phyloP scores from a whole-genome alignment of 2,888 invertebrate species.

The Drosophila meridiana region DNA sequence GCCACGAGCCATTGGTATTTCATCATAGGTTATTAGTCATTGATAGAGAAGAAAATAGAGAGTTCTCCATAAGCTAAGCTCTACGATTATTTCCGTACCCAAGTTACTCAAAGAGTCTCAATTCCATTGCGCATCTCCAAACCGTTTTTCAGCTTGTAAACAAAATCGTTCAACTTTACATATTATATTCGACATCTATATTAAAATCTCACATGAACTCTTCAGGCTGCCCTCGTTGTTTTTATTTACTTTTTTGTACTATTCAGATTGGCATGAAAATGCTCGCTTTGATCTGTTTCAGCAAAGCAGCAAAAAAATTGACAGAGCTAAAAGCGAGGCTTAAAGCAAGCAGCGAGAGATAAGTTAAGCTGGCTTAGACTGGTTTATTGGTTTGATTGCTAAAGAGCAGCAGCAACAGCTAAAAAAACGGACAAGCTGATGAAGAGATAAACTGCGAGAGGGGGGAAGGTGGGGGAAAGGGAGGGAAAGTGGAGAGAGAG shows the following conservation, averaged over 20 bases:
- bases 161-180: neutral
- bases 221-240: neutral
- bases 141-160: neutral
- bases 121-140: too few relatives aligned
- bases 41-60: too few relatives aligned
- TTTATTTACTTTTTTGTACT: neutral
- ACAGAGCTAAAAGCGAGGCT: constrained; percentile 1
- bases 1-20: too few relatives aligned
- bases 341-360: constrained; percentile 4
- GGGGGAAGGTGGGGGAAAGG: too few relatives aligned
- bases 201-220: neutral
- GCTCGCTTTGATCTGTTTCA: constrained; percentile 3
- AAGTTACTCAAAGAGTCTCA: neutral
- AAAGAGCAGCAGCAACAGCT: neutral
- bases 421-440: neutral
- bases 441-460: neutral
- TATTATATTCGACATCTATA: neutral
- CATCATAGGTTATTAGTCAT: too few relatives aligned
- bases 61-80: too few relatives aligned
- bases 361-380: constrained; percentile 10
- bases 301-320: constrained; percentile 3
- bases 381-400: constrained; percentile 8
- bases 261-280: neutral
- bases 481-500: neutral
- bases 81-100: neutral